Conservation (phyloP, 2,888 invertebrate species). For the Ormyrus rosae region DNA sequence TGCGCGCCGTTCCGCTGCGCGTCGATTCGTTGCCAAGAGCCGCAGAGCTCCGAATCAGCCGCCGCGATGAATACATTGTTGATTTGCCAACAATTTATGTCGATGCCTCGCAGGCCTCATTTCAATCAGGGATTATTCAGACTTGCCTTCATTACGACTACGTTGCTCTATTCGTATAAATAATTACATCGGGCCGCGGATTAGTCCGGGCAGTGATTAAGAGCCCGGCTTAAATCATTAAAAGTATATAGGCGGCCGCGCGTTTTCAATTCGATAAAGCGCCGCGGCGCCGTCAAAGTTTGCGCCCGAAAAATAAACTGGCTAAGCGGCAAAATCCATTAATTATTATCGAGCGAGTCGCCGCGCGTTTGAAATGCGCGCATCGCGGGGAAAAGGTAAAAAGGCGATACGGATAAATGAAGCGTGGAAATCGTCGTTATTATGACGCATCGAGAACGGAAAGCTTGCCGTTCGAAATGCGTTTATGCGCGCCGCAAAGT, state of each 20-base stretch:
- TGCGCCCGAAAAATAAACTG: neutral
- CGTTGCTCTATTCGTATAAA: constrained; percentile 66
- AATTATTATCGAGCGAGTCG: no score
- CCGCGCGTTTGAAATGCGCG: no score
- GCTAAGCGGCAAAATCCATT: no score
- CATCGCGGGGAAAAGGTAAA: neutral
- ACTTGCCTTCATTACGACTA: constrained; percentile 64
- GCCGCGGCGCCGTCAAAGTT: neutral
- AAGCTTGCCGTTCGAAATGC: constrained; percentile 65
- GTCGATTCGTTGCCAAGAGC: constrained; percentile 23
- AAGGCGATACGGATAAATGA: neutral
- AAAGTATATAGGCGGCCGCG: no score
- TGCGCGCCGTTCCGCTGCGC: neutral
- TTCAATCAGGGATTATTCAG: constrained; percentile 69
- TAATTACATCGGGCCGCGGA: constrained; percentile 66
- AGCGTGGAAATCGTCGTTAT: constrained; percentile 1
- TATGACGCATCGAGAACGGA: constrained; percentile 28
- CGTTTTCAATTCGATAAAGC: no score
- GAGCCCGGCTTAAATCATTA: no score
- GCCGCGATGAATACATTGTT: constrained; percentile 33
- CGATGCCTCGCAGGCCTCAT: constrained; percentile 61
- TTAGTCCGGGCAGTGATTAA: constrained; percentile 2
- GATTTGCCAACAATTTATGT: constrained; percentile 33
- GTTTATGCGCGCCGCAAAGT: constrained; percentile 63
- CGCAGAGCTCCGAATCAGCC: constrained; percentile 9